Conservation (phyloP, 2,888 invertebrate genomes). For the Anarsia innoxiella region DNA sequence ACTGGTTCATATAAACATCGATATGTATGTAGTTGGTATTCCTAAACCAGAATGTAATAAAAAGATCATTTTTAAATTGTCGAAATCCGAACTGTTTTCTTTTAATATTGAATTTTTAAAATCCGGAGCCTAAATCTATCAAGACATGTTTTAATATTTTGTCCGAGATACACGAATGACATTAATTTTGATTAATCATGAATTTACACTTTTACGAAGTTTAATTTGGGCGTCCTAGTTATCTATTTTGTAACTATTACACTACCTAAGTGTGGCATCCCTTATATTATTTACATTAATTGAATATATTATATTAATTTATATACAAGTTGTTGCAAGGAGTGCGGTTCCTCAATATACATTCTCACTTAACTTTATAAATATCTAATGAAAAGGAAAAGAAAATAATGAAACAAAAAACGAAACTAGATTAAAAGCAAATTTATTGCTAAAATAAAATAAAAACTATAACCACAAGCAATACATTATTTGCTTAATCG, state of each 20-base stretch:
- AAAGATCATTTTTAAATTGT: conserved; percentile 28
- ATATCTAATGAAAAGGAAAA: conserved; percentile 33
- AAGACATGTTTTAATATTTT: conserved; percentile 35
- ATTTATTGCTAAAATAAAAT: conserved; percentile 75
- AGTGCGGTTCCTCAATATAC: conserved; percentile 71
- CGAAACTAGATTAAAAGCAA: conserved; percentile 69
- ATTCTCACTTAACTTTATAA: conserved; percentile 37
- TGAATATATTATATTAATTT: conserved; percentile 31
- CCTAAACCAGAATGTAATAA: conserved; percentile 56
- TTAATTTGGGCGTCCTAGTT: conserved; percentile 37
- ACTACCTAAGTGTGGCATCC: conserved; percentile 17
- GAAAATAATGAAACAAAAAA: conserved; percentile 56
- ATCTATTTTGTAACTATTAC: conserved; percentile 30
- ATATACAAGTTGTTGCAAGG: conserved; percentile 69
- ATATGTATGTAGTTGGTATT: conserved; percentile 71
- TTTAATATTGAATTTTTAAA: conserved; percentile 28
- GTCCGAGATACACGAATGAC: conserved; percentile 44
- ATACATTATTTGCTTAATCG: conserved; percentile 58
- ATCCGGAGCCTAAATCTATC: conserved; percentile 49
- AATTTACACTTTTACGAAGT: conserved; percentile 39
- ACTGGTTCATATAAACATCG: conserved; percentile 66
- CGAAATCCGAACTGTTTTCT: conserved; percentile 33
- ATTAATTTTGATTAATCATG: conserved; percentile 57
- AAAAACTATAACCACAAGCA: conserved; percentile 69
- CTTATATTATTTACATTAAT: conserved; percentile 33